Base-by-base conservation (phyloP, 2,113 vertebrate genomes). In the Myrmophylax atrothorax region DNA sequence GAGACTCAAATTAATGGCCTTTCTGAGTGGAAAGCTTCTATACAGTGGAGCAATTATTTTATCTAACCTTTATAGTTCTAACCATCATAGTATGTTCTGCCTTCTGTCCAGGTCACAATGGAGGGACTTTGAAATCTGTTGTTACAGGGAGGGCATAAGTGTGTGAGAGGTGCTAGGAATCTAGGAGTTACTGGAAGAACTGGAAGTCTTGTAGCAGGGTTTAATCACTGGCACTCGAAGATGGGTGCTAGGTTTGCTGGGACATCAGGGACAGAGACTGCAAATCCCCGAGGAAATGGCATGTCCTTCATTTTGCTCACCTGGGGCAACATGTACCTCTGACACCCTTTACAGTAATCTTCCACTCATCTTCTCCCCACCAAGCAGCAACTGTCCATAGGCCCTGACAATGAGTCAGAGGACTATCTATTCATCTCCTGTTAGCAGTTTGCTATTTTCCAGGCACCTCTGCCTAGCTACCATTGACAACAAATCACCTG, bases 281-380 rank as follows among this genome's bases (percentile, higher is more conserved):
- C 22, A 75, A 42, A 90, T 68, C 33, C 52, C 23, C 35, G 22
- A 22, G 47, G 50, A 67, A 75, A 9, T 0, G 0, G 4, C 11
- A 19, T 18, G 20, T 67, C 23, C 29, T 85, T 26, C 3, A 3
- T 58, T 63, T 33, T 37, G 19, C 50, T 49, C 10, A 22, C 38
- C 52, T 67, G 44, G 47, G 78, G 26, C 3, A 70, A 18, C 2
- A 0, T 0, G 0, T 44, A 22, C 33, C 26, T 96, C 44, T 70
- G 42, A 56, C 38, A 44, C 12, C 6, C n/a, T 60, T 68, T 42
- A 52, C 19, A 6, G 14, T 58, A 64, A 62, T 40, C 63, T 93
- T 44, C 25, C 28, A 24, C 15, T 79, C 15, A 26, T 49, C 37
- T 91, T 59, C 42, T 91, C 18, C 8, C 40, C 22, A 42, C 40